These are phyloP conservation scores for Hylaeus volcanicus DNA, from an alignment of 1,140 invertebrate genomes.

Conservation along the genomic window DNA sequence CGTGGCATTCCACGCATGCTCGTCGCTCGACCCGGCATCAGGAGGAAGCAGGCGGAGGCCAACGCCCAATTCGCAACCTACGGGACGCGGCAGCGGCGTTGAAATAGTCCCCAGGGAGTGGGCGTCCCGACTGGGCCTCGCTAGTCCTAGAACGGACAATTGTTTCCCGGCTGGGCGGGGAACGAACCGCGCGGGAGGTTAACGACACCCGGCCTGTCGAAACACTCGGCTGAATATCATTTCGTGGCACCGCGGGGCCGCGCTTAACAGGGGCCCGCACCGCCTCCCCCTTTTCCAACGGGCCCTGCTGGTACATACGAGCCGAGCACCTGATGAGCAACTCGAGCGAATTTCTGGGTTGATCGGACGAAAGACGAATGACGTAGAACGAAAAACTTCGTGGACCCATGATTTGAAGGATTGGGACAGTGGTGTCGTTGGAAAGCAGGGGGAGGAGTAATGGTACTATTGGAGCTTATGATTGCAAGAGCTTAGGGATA, in stretches of 20 bases:
- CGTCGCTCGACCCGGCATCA: slow-evolving; percentile 11
- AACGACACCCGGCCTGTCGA: slow-evolving; percentile 77
- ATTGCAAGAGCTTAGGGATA: no score
- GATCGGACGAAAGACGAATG: not conserved
- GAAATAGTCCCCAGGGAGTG: slow-evolving; percentile 62
- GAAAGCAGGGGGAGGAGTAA: no score
- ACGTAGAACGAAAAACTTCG: no score
- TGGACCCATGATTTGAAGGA: no score
- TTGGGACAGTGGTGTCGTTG: no score
- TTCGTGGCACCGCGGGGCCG: slow-evolving; percentile 68
- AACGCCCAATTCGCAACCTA: slow-evolving; percentile 74
- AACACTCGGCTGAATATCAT: slow-evolving; percentile 75
- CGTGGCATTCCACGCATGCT: slow-evolving; percentile 62
- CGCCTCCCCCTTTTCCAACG: slow-evolving; percentile 35
- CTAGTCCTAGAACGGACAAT: slow-evolving; percentile 74
- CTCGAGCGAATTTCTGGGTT: not conserved
- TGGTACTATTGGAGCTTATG: no score
- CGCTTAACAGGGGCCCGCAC: slow-evolving; percentile 55
- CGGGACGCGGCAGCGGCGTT: slow-evolving; percentile 40
- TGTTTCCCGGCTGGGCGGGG: slow-evolving; percentile 62
- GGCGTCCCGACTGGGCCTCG: slow-evolving; percentile 52
- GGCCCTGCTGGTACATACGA: not conserved
- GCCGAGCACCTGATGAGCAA: not conserved
- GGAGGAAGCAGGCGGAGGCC: slow-evolving; percentile 53
- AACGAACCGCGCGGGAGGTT: slow-evolving; percentile 68